Evolutionary conservation across 2,113 vertebrate genomes (phyloP).

Genomic region (Rhinopithecus roxellana): DNA sequence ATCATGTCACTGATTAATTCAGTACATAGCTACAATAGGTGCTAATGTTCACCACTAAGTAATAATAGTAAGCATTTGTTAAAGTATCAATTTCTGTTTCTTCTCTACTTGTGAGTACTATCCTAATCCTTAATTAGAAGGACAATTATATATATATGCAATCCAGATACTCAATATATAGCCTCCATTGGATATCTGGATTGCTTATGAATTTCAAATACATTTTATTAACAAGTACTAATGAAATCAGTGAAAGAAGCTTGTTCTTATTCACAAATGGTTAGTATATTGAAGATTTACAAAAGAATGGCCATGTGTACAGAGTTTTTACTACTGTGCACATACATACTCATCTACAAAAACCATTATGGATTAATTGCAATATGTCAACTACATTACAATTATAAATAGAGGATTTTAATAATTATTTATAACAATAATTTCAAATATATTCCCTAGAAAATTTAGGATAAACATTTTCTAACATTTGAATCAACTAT

Average conservation of each 20-base stretch:
- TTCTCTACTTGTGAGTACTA: not conserved
- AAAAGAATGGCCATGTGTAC: not conserved
- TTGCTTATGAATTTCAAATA: not conserved
- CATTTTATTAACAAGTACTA: not conserved
- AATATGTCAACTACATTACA: not conserved
- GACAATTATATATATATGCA: not conserved
- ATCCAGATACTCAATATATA: not conserved
- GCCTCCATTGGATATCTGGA: not conserved
- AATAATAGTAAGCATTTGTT: not conserved
- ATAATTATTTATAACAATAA: slow-evolving; percentile 16
- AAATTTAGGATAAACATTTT: slow-evolving; percentile 29
- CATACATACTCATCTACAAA: not conserved
- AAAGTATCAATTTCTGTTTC: not conserved
- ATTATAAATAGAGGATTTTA: not conserved
- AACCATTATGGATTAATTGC: not conserved
- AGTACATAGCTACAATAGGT: not conserved
- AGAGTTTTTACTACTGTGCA: not conserved
- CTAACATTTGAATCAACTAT: slow-evolving; percentile 23
- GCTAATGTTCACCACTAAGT: not conserved
- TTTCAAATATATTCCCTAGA: not conserved
- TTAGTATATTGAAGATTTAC: not conserved
- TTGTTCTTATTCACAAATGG: not conserved
- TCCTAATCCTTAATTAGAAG: slow-evolving; percentile 18
- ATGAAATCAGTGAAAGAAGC: not conserved
- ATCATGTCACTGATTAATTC: not conserved